phyloP scores from a whole-genome alignment of 2,888 invertebrate genomes.

The Tenthredo mesomela region DNA sequence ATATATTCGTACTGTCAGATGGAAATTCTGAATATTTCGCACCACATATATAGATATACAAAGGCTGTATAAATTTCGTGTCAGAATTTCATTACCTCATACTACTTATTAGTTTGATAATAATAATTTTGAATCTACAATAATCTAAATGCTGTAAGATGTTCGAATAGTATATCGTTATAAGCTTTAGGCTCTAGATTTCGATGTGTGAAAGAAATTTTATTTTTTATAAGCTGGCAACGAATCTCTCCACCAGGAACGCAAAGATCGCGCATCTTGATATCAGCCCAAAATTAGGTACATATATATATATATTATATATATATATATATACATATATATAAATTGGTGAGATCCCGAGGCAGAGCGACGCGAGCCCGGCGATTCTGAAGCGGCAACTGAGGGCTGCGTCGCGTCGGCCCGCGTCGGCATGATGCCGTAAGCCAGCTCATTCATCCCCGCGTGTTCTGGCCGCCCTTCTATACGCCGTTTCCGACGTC shows the following conservation, averaged over 20 bases:
- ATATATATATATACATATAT: constrained; percentile 4
- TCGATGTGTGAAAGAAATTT: background rate
- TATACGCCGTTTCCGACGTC: background rate
- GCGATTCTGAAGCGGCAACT: constrained; percentile 51
- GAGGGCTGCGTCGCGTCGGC: constrained; percentile 41
- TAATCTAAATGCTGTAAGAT: background rate
- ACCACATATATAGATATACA: background rate
- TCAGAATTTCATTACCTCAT: background rate
- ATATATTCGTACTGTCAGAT: background rate
- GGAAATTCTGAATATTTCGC: background rate
- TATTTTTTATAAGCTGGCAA: background rate
- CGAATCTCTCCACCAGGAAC: background rate
- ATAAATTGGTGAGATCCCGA: constrained; percentile 19
- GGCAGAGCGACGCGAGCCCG: constrained; percentile 44
- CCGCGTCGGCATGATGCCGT: constrained; percentile 36
- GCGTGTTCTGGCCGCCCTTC: constrained; percentile 10
- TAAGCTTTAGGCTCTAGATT: background rate
- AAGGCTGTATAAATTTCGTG: background rate
- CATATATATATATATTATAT: background rate
- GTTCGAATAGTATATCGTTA: background rate
- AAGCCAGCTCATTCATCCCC: constrained; percentile 50
- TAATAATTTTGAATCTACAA: background rate
- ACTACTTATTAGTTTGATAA: background rate
- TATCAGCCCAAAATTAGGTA: background rate
- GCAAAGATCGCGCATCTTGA: constrained; percentile 25